Evolutionary conservation across 2,113 vertebrate genomes (phyloP).

Genomic region (Cephalopterus ornatus): DNA sequence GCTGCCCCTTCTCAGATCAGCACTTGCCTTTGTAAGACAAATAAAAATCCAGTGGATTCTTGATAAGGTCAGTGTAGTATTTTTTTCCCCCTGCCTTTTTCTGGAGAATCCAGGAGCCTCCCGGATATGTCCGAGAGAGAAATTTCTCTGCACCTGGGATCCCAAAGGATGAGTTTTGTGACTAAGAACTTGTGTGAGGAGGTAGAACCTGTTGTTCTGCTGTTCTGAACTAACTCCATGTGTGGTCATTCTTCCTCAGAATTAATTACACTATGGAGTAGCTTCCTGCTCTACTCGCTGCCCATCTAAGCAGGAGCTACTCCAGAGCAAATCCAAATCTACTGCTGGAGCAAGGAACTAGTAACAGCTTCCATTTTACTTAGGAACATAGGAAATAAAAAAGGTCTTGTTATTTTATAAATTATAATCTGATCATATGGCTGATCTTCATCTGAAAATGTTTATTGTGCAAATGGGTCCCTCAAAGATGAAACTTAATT

Average conservation of each 20-base stretch:
- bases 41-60: neutral
- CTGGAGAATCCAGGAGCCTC: neutral
- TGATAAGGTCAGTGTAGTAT: neutral
- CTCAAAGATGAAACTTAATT: neutral
- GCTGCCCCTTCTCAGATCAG: neutral
- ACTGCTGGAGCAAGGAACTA: neutral
- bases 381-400: neutral
- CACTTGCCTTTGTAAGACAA: neutral
- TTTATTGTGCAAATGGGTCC: neutral
- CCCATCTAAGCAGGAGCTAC: neutral
- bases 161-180: neutral
- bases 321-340: neutral
- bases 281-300: neutral
- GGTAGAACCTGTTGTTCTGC: neutral
- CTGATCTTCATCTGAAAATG: neutral
- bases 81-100: neutral
- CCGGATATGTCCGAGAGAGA: neutral
- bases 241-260: neutral
- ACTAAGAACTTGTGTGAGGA: neutral
- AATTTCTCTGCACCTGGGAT: fast-evolving
- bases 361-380: neutral
- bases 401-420: neutral
- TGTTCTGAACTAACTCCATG: fast-evolving
- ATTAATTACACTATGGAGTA: fast-evolving
- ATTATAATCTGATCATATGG: neutral